phyloP scores from a whole-genome alignment of 2,113 vertebrate genomes.

The Petroica traversi region DNA sequence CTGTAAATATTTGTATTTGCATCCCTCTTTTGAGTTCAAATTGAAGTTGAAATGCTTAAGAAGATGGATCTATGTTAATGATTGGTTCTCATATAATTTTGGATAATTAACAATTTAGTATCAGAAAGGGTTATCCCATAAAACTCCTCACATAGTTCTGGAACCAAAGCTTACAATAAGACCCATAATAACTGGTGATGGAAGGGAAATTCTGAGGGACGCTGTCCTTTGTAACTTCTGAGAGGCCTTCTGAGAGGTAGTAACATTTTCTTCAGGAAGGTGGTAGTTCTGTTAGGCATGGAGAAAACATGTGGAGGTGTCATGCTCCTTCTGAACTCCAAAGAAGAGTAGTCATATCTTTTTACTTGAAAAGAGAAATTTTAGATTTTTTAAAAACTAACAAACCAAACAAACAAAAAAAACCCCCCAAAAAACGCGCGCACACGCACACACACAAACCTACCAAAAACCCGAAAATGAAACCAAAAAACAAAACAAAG shows the following conservation, averaged over 20 bases:
- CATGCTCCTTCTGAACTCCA: background rate
- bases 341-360: background rate
- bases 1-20: background rate
- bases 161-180: background rate
- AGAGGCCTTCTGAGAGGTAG: background rate
- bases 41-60: background rate
- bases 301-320: background rate
- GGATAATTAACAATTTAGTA: background rate
- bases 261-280: background rate
- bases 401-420: background rate
- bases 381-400: background rate
- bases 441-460: background rate
- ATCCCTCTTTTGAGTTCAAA: background rate
- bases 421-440: too few relatives aligned
- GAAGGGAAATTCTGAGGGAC: background rate
- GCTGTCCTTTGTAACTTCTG: background rate
- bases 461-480: too few relatives aligned
- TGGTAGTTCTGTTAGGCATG: background rate
- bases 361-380: background rate
- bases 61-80: background rate
- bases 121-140: background rate
- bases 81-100: background rate
- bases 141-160: background rate
- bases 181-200: background rate
- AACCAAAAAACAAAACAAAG: background rate